Conservation (phyloP, 2,888 invertebrate species). For the Papilio demoleus region DNA sequence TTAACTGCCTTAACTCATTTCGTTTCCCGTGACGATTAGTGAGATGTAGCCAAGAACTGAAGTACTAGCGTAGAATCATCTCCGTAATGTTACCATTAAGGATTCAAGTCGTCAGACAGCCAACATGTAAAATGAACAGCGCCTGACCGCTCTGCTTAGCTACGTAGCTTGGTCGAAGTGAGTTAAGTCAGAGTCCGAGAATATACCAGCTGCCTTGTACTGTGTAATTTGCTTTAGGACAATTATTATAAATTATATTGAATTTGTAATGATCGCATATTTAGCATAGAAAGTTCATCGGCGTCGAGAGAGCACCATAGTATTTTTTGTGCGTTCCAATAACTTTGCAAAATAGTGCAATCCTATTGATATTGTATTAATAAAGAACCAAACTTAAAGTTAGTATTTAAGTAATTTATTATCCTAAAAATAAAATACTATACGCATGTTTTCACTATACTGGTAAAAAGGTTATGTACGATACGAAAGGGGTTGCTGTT, state of each 20-base stretch:
- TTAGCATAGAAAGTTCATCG: constrained; percentile 83
- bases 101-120: constrained; percentile 15
- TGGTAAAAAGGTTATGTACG: constrained; percentile 84
- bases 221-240: constrained; percentile 74
- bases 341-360: constrained; percentile 81
- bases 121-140: constrained; percentile 27
- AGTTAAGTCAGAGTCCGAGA: constrained; percentile 54
- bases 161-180: constrained; percentile 46
- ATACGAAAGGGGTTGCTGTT: constrained; percentile 83
- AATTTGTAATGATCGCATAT: constrained; percentile 66
- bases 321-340: constrained; percentile 78
- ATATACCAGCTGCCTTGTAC: constrained; percentile 76
- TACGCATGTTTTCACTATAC: constrained; percentile 85
- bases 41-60: constrained; percentile 42
- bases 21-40: constrained; percentile 44
- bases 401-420: constrained; percentile 84
- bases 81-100: constrained; percentile 5
- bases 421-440: constrained; percentile 83
- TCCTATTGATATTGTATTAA: constrained; percentile 84
- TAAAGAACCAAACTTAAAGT: constrained; percentile 84
- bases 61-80: constrained; percentile 16
- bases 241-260: constrained; percentile 73
- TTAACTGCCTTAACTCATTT: constrained; percentile 47
- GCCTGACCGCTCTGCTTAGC: constrained; percentile 36
- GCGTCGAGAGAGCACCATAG: constrained; percentile 78